Evolutionary conservation across 1,140 invertebrate species (phyloP).

Genomic region (Dendrolimus punctatus): DNA sequence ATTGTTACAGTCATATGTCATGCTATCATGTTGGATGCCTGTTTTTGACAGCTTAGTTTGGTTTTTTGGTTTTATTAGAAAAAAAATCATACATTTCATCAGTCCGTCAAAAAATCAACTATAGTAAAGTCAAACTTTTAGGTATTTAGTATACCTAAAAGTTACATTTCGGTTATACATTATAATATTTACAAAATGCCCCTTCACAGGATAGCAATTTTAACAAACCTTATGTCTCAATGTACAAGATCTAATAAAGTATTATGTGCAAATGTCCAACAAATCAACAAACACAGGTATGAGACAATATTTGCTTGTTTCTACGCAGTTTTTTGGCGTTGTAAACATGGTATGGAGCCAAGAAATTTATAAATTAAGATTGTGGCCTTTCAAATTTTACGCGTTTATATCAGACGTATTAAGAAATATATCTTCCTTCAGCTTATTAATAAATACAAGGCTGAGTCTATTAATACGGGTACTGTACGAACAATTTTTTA

Average conservation of each 20-base stretch:
- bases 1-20: no score
- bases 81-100: no score
- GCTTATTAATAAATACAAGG: no score
- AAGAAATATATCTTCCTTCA: no score
- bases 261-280: conserved; percentile 13
- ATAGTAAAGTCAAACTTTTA: no score
- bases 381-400: background rate
- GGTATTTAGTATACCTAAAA: background rate
- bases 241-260: conserved; percentile 23
- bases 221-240: conserved; percentile 26
- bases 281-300: conserved; percentile 25
- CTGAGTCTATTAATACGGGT: no score
- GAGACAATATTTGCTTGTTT: conserved; percentile 11
- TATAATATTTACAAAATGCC: conserved; percentile 25
- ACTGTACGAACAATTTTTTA: no score
- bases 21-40: no score
- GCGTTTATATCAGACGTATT: no score
- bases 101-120: no score
- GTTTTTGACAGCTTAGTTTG: no score
- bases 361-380: conserved; percentile 1
- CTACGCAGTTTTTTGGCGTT: conserved; percentile 15
- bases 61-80: no score
- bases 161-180: background rate
- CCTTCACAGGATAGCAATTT: conserved; percentile 25
- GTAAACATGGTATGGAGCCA: conserved; percentile 16